Conservation (phyloP, 92 coral and sea anemone genomes). For the Plumapathes pennacea region DNA sequence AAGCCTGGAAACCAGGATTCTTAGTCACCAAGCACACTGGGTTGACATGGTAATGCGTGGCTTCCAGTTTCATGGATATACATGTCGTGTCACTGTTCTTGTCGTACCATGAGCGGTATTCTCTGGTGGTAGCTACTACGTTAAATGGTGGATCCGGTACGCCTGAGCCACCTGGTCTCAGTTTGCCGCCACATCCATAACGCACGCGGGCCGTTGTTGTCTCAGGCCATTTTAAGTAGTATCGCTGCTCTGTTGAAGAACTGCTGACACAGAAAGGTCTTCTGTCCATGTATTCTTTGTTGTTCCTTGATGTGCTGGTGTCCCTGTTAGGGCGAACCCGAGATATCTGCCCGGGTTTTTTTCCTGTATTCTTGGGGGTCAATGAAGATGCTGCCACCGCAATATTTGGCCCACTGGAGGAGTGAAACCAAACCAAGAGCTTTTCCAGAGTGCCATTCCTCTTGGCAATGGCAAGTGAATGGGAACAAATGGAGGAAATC, state of each 20-base stretch:
- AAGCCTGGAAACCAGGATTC: slow-evolving; percentile 19
- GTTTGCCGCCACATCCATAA: slow-evolving; percentile 36
- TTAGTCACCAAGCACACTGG: slow-evolving; percentile 14
- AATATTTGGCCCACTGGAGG: background rate
- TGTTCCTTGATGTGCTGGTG: background rate
- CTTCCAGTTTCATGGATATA: slow-evolving; percentile 22
- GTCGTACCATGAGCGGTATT: slow-evolving; percentile 37
- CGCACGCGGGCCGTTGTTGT: slow-evolving; percentile 24
- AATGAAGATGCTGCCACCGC: background rate
- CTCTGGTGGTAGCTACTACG: slow-evolving; percentile 22
- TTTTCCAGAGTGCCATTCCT: background rate
- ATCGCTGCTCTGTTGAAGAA: background rate
- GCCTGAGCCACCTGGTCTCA: slow-evolving; percentile 8
- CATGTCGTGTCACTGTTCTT: slow-evolving; percentile 1
- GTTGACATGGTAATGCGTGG: slow-evolving; percentile 41
- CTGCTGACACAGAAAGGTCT: background rate
- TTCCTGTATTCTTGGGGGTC: background rate
- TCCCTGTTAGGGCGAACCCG: background rate
- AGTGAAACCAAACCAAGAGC: slow-evolving; percentile 8
- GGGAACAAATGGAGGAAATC: slow-evolving; percentile 10
- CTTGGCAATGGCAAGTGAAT: slow-evolving; percentile 3
- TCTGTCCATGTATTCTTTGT: background rate
- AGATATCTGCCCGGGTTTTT: slow-evolving; percentile 3
- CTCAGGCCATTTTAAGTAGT: slow-evolving; percentile 4
- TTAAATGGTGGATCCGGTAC: slow-evolving; percentile 26